Evolutionary conservation across 2,888 invertebrate species (phyloP).

Genomic region (Clusia tigrina): DNA sequence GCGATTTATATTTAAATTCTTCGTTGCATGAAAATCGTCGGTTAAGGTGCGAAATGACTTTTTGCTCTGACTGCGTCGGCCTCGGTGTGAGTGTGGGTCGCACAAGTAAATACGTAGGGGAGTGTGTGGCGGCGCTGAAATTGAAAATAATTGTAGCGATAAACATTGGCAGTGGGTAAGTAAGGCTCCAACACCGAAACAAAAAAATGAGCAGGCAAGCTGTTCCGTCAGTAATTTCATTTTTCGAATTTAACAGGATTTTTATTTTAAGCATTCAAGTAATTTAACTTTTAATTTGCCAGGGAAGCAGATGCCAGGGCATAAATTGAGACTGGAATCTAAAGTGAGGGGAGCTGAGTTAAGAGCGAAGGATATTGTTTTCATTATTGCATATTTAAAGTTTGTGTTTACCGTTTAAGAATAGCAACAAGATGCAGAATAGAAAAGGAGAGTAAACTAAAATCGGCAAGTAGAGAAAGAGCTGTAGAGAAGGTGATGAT

Average conservation of each 20-base stretch:
- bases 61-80: not conserved
- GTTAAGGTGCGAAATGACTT: constrained; percentile 9
- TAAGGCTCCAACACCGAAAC: not conserved
- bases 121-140: constrained; percentile 8
- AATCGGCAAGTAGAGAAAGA: no score
- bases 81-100: not conserved
- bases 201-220: not conserved
- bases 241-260: not conserved
- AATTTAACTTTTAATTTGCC: constrained; percentile 17
- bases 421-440: no score
- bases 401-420: no score
- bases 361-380: no score
- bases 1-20: constrained; percentile 3
- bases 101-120: not conserved
- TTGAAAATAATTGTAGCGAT: constrained; percentile 31
- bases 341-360: no score
- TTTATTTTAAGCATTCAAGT: not conserved
- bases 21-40: not conserved
- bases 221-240: not conserved
- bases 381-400: no score
- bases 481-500: no score
- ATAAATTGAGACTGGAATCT: no score
- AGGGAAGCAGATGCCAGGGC: not conserved
- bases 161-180: constrained; percentile 20
- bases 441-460: no score